These are phyloP conservation scores for Casuarius casuarius DNA, from an alignment of 2,113 vertebrate genomes.

Conservation along the genomic window DNA sequence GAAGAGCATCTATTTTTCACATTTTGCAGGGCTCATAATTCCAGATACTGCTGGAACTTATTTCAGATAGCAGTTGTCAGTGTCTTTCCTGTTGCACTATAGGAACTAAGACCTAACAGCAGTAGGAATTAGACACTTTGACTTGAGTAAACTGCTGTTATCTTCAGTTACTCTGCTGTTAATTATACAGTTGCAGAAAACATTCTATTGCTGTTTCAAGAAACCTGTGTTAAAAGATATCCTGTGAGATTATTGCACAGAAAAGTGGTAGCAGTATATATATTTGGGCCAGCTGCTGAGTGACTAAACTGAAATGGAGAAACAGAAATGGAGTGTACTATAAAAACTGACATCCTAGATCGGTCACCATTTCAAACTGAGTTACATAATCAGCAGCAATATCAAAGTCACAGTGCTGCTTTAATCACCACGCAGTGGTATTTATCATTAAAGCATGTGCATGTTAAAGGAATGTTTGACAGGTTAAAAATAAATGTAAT, in stretches of 20 bases:
- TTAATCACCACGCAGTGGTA: background rate
- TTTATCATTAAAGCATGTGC: background rate
- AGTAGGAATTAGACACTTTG: background rate
- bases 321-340: background rate
- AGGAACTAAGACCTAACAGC: background rate
- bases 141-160: background rate
- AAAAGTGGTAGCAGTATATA: background rate
- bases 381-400: background rate
- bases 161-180: background rate
- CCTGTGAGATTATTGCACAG: background rate
- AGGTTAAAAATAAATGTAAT: background rate
- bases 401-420: background rate
- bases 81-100: background rate
- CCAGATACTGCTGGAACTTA: background rate
- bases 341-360: background rate
- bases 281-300: background rate
- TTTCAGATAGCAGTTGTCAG: background rate
- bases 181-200: background rate
- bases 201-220: background rate
- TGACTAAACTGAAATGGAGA: background rate
- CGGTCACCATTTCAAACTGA: background rate
- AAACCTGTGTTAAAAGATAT: background rate
- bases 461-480: background rate
- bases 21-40: background rate
- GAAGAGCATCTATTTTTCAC: background rate